Evolutionary conservation across 2,113 vertebrate species (phyloP), one percentile per base, ranked within the genome.

Genomic region (Condylura cristata): DNA sequence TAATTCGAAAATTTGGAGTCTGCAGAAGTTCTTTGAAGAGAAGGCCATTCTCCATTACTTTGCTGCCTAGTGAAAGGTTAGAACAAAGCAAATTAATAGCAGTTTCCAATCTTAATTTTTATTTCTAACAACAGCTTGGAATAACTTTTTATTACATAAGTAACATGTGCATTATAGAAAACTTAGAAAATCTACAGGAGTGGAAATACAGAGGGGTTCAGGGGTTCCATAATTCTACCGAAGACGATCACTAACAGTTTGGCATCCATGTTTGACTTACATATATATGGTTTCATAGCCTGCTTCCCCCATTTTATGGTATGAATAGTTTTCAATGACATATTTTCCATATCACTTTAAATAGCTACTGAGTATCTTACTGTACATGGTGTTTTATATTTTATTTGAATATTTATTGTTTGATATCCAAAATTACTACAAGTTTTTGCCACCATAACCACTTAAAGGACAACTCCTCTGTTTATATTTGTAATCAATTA

Each of bases 1-100:
- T 99, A 84, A 99, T 99, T 72, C 99, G 97, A 88, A 99, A 99
- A 96, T 99, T 99, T 32, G 99, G 98, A 6, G 99, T 99, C 97
- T 99, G 99, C 86, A 99, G 97, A 74, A 99, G 99, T 76, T 99
- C 99, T 96, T 99, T 99, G 98, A 99, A 99, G 88, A 99, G 98
- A 72, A 98, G 97, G 48, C 99, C 99, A 0, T 99, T 99, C 95
- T 99, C 98, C 95, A 99, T 88, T n/a, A 99, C 79, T 97, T 98
- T 99, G 96, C 98, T 99, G 90, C 99, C 99, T 99, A 74, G 81
- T 82, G 58, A 89, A 41, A 96, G 13, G 87, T 46, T 51, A 24
- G 26, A 66, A 86, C 70, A 65, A 28, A 65, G 79, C 22, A 83
- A 68, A 60, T 39, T 5, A 96, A 9, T 75, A 71, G 86, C 37